Base-by-base conservation (phyloP, 2,113 vertebrate species). In the Oreotragus oreotragus region DNA sequence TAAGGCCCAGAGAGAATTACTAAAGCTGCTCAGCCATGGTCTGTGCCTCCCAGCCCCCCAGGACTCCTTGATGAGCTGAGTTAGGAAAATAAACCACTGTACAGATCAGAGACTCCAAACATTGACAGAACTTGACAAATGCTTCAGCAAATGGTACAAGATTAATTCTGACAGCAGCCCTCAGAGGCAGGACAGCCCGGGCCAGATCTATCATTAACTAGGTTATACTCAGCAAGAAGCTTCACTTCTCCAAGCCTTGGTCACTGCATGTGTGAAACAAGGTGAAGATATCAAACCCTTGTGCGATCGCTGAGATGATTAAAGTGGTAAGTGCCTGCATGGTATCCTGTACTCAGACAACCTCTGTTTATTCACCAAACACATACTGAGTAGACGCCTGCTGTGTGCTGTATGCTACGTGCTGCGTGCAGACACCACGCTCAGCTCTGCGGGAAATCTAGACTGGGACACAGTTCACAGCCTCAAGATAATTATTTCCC, bases 361-460 rank as follows among this genome's bases (percentile, higher is more conserved):
- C 2, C 73, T 39, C 57, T 0, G 3, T 17, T 23, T 51, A 39
- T 12, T 12, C 80, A 92, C 16, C 60, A 57, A 12, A 77, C 51
- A 47, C 3, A 30, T 3, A 23, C 5, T 33, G 14, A 30, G 7
- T 49, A 39, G 47, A 16, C 2, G 1, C 51, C 25, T 4, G 15
- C 55, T 51, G 28, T 47, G 12, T 6, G 13, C 51, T 51, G 28
- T 47, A 9, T 6, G 39, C 3, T 43, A 6, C 6, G 12, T 6
- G 13, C 51, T 25, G 6, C 2, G 0, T 7, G 43, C 3, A 21
- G 93, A n/a, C 0, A 1, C 21, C 66, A 9, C 0, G 4, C 49
- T 27, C 27, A 19, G 19, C 49, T 62, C 36, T 0, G 0, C 2
- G 25, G 19, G 33, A 27, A 60, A 55, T 4, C 14, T 76, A 36